Evolutionary conservation across 2,797 vertebrate species (phyloP).

Genomic region (Scyliorhinus canicula): DNA sequence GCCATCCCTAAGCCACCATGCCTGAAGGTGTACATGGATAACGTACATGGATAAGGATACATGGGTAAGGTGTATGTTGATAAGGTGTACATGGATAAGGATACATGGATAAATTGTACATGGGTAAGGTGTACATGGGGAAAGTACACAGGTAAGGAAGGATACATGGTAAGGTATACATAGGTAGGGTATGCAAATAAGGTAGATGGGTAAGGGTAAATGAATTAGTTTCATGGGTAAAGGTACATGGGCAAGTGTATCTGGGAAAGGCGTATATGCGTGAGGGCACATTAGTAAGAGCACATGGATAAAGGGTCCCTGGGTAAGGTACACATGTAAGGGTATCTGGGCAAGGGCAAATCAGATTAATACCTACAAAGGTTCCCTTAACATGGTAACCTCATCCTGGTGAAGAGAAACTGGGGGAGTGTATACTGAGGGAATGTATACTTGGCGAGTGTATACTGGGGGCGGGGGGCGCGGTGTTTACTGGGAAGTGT

Average conservation of each 20-base stretch:
- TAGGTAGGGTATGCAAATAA: background rate
- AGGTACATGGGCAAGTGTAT: background rate
- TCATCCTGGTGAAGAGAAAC: too few species aligned
- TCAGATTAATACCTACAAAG: too few species aligned
- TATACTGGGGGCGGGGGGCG: too few species aligned
- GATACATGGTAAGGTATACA: too few species aligned
- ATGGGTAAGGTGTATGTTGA: background rate
- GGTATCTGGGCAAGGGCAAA: too few species aligned
- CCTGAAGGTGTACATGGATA: background rate
- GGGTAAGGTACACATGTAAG: too few species aligned
- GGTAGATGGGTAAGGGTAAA: background rate
- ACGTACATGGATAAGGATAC: background rate
- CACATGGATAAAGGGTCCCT: background rate
- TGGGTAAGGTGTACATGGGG: background rate
- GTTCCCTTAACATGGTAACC: too few species aligned
- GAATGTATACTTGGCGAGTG: rapidly evolving
- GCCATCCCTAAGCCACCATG: too few species aligned
- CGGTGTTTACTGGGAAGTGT: too few species aligned
- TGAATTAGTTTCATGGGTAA: background rate
- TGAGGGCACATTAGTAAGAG: background rate
- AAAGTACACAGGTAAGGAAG: background rate
- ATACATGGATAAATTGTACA: background rate
- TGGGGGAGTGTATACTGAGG: background rate
- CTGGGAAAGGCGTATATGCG: too few species aligned
- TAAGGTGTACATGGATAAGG: background rate